Conservation (phyloP, 2,888 invertebrate species). For the Invenusta paracnida region DNA sequence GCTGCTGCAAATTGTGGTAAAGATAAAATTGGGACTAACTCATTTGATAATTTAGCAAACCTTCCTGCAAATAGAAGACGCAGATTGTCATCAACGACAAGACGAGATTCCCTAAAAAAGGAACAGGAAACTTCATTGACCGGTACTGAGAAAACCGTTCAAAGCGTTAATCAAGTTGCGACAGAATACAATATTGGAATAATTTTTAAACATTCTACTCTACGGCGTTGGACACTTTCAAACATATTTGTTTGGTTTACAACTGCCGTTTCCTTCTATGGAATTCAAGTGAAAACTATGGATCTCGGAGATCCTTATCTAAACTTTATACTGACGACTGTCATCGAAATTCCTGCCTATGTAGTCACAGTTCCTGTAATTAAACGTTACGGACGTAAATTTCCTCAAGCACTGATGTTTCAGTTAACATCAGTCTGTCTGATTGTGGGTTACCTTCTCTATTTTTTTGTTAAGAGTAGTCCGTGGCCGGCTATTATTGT, state of each 20-base stretch:
- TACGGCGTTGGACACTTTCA: slow-evolving; percentile 2
- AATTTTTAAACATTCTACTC: background rate
- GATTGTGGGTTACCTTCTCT: slow-evolving; percentile 24
- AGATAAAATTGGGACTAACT: background rate
- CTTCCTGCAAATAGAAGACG: slow-evolving; percentile 22
- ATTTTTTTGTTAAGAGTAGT: background rate
- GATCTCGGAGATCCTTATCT: slow-evolving; percentile 28
- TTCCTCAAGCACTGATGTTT: background rate
- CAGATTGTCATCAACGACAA: background rate
- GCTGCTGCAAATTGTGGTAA: slow-evolving; percentile 2
- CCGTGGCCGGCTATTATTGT: slow-evolving; percentile 4
- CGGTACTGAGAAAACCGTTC: background rate
- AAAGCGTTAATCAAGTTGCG: background rate
- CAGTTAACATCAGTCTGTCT: background rate
- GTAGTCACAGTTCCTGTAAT: background rate
- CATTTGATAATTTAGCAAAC: background rate
- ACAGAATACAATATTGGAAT: background rate
- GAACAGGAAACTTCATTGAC: background rate
- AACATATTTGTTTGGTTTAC: slow-evolving; percentile 32
- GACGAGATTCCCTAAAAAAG: background rate
- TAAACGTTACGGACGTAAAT: slow-evolving; percentile 26
- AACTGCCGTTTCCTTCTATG: slow-evolving; percentile 35
- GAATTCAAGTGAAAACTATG: background rate
- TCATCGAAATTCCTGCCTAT: slow-evolving; percentile 39
- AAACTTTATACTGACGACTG: slow-evolving; percentile 26